Conservation (phyloP, 2,113 vertebrate species). For the Speoplatyrhinus poulsoni region DNA sequence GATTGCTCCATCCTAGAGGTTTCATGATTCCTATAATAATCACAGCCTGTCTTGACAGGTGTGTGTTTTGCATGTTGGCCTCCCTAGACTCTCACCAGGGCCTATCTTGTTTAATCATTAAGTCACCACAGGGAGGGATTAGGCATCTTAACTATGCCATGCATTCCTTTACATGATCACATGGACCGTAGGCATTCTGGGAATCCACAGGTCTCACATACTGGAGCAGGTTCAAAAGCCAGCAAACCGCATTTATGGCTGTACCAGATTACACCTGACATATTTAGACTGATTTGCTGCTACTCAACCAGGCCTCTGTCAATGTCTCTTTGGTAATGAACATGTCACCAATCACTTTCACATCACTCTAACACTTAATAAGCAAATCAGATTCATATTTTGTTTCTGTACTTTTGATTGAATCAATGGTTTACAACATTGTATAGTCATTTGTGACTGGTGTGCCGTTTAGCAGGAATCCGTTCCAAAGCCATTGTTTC, state of each 20-base stretch:
- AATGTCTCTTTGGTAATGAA: slow-evolving; percentile 6
- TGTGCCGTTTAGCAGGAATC: too few species aligned
- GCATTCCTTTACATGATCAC: slow-evolving; percentile 68
- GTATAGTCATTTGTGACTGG: too few species aligned
- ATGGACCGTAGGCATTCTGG: slow-evolving; percentile 63
- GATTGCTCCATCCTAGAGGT: slow-evolving; percentile 21
- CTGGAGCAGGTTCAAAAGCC: slow-evolving; percentile 43
- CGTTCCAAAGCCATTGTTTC: too few species aligned
- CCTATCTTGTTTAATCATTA: slow-evolving; percentile 56
- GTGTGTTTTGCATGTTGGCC: not conserved
- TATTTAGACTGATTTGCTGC: slow-evolving; percentile 53
- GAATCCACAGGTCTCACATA: slow-evolving; percentile 45
- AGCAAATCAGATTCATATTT: slow-evolving; percentile 11
- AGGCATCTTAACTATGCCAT: slow-evolving; percentile 62
- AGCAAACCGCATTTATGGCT: slow-evolving; percentile 24
- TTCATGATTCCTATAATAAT: not conserved
- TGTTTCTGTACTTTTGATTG: not conserved
- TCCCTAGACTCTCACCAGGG: slow-evolving; percentile 27
- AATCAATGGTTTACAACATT: not conserved
- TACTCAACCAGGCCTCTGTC: not conserved
- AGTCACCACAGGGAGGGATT: slow-evolving; percentile 65
- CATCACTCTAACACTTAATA: slow-evolving; percentile 10
- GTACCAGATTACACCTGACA: slow-evolving; percentile 27
- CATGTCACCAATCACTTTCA: slow-evolving; percentile 11
- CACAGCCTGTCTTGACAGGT: not conserved